Evolutionary conservation across 2,797 vertebrate genomes (phyloP).

Genomic region (Orientallactaga sibirica): DNA sequence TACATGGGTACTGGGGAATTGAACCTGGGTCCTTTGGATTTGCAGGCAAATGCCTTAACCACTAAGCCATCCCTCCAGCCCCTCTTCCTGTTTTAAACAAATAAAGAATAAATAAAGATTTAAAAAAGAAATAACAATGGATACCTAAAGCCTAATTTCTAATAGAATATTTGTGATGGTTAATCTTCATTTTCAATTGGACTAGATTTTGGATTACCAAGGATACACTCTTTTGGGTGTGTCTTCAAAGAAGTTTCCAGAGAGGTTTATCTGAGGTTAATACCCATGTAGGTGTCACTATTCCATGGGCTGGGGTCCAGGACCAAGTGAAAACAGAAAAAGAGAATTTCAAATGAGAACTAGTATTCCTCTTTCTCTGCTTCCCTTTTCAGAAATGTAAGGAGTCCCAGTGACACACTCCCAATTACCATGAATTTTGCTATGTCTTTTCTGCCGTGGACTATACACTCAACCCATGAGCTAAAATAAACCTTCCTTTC

Average conservation of each 20-base stretch:
- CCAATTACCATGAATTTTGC: not conserved
- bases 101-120: too few species aligned
- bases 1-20: too few species aligned
- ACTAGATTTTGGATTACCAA: not conserved
- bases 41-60: too few species aligned
- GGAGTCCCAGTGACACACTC: not conserved
- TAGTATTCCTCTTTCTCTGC: not conserved
- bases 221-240: not conserved
- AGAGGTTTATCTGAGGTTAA: not conserved
- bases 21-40: too few species aligned
- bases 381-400: not conserved
- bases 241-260: not conserved
- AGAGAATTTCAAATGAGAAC: not conserved
- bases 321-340: not conserved
- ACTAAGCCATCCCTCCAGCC: too few species aligned
- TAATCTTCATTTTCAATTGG: not conserved
- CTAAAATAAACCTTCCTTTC: not conserved
- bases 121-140: not conserved
- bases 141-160: not conserved
- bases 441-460: not conserved
- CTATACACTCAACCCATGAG: not conserved
- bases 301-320: not conserved
- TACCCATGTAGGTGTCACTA: too few species aligned
- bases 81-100: too few species aligned
- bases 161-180: not conserved